phyloP scores from a whole-genome alignment of 2,113 vertebrate species.

The Montifringilla adamsi region DNA sequence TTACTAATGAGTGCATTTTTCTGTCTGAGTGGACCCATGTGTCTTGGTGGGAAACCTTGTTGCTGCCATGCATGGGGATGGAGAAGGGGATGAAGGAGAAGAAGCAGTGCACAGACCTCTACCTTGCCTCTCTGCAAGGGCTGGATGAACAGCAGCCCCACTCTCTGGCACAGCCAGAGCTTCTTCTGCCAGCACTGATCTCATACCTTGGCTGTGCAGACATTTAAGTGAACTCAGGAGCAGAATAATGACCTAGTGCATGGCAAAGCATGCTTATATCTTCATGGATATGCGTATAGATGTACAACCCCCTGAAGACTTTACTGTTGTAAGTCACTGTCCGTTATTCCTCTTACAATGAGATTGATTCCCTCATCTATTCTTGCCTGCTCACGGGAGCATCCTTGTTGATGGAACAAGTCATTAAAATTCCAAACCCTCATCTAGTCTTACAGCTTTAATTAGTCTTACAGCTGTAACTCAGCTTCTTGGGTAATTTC shows the following conservation, averaged over 20 bases:
- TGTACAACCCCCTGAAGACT: not conserved
- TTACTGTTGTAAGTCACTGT: not conserved
- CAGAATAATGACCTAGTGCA: not conserved
- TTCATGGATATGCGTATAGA: not conserved
- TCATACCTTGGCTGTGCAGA: not conserved
- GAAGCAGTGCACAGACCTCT: not conserved
- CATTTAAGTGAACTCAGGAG: not conserved
- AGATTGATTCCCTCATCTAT: not conserved
- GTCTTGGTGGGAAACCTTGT: not conserved
- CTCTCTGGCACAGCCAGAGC: not conserved
- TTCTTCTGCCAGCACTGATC: not conserved
- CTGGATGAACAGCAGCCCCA: not conserved
- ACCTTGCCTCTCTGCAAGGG: not conserved
- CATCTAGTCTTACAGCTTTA: slow-evolving; percentile 27
- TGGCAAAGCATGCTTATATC: not conserved
- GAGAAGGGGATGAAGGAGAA: not conserved
- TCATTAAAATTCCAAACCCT: slow-evolving; percentile 47
- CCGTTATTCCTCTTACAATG: not conserved
- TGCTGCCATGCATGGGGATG: fast-evolving
- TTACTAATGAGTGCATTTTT: not conserved
- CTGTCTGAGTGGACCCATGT: not conserved
- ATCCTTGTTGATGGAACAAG: not conserved
- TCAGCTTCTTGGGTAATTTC: slow-evolving; percentile 4
- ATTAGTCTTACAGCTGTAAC: not conserved
- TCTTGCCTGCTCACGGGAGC: not conserved